A percentile compares a stretch with the other conserved stretches of the same genome.
phyloP scores from a whole-genome alignment of 2,888 invertebrate genomes.

The Drosophila diplacantha region DNA sequence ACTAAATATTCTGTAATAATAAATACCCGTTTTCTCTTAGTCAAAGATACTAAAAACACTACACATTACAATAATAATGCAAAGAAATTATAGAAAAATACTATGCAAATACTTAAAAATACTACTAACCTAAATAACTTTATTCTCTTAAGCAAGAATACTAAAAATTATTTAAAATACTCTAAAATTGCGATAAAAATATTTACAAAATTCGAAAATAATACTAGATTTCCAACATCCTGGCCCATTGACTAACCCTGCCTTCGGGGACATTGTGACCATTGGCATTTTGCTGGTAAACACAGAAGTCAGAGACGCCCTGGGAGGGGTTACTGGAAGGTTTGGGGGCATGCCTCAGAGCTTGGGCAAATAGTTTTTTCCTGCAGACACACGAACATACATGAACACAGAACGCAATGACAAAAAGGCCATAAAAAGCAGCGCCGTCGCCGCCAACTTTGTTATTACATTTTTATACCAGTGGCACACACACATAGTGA shows the following conservation, averaged over 20 bases:
- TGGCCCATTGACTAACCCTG: constrained; percentile 4
- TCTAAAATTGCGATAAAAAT: no score
- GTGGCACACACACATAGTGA: constrained; percentile 16
- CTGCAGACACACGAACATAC: constrained; percentile 50
- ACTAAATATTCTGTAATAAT: no score
- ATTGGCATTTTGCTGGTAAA: constrained; percentile 69
- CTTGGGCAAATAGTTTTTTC: constrained; percentile 62
- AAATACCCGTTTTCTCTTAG: no score
- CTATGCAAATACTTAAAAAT: no score
- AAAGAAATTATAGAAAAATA: no score
- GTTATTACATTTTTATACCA: constrained; percentile 64
- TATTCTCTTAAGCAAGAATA: not conserved
- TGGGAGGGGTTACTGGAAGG: not conserved
- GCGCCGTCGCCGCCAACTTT: constrained; percentile 58
- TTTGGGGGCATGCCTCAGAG: not conserved
- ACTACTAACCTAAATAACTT: not conserved
- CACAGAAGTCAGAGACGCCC: constrained; percentile 30
- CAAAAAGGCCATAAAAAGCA: constrained; percentile 64
- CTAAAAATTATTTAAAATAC: no score
- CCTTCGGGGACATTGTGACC: constrained; percentile 56
- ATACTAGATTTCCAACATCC: not conserved
- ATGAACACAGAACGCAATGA: constrained; percentile 46
- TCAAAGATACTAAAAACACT: no score
- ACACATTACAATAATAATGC: no score
- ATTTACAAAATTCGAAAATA: not conserved